Evolutionary conservation across 2,113 vertebrate genomes (phyloP).

Genomic region (Tyrannus savana): DNA sequence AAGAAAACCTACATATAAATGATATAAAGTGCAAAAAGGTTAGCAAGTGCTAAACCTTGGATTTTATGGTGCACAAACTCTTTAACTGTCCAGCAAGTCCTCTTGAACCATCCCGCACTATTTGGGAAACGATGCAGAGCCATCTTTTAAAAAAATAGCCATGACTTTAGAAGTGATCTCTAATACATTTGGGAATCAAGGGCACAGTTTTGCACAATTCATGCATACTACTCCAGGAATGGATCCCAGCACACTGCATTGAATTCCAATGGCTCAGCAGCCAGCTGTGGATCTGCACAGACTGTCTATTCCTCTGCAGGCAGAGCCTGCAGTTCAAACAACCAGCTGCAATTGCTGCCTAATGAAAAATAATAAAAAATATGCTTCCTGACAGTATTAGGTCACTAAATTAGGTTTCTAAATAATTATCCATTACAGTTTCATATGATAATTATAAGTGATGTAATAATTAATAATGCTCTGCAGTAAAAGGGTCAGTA

Average conservation of each 20-base stretch:
- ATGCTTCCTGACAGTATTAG: background rate
- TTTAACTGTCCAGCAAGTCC: background rate
- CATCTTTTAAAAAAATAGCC: background rate
- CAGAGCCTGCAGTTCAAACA: background rate
- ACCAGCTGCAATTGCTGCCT: background rate
- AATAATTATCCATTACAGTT: background rate
- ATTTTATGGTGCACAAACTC: background rate
- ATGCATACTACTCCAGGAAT: background rate
- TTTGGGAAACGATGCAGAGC: rapidly evolving
- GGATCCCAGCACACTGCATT: background rate
- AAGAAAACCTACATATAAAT: background rate
- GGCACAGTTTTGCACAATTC: background rate
- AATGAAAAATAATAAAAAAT: background rate
- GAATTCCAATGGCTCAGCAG: background rate
- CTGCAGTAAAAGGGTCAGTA: background rate
- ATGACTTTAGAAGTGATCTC: background rate
- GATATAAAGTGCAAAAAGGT: background rate
- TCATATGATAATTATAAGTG: background rate
- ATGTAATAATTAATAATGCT: background rate
- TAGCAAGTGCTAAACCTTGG: background rate
- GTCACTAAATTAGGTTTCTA: background rate
- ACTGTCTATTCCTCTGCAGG: background rate
- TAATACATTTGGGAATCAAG: background rate
- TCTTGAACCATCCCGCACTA: background rate
- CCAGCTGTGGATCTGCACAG: background rate